Percentiles rank a stretch among this genome's conserved stretches.
Conservation (phyloP, 2,888 invertebrate genomes). For the Panzeria rudis region DNA sequence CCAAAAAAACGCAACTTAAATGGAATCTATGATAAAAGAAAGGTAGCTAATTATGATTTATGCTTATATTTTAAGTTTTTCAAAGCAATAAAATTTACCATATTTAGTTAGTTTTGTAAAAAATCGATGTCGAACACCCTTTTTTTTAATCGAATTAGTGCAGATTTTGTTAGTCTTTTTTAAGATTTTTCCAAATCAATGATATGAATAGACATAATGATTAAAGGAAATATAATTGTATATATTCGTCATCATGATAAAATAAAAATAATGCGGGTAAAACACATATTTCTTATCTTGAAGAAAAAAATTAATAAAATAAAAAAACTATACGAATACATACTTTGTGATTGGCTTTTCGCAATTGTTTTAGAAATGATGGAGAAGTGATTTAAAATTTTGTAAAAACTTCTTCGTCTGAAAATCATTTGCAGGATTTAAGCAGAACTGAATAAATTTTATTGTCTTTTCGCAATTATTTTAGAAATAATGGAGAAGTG, state of each 20-base stretch:
- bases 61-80: no score
- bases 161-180: constrained; percentile 2
- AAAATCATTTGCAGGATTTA: neutral
- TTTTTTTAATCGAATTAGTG: constrained; percentile 20
- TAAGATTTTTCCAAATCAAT: neutral
- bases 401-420: neutral
- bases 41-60: constrained; percentile 43
- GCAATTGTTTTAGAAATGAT: neutral
- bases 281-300: constrained; percentile 45
- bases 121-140: constrained; percentile 46
- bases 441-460: neutral
- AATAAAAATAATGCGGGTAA: constrained; percentile 37
- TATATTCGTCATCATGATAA: constrained; percentile 51
- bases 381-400: neutral
- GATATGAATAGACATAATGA: neutral
- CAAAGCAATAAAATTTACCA: no score
- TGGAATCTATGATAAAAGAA: constrained; percentile 42
- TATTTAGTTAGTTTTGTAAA: constrained; percentile 21
- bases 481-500: no score
- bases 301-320: neutral
- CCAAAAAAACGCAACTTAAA: constrained; percentile 15
- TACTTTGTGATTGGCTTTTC: neutral
- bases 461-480: no score
- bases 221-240: neutral
- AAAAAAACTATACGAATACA: neutral